A percentile compares a stretch with the other conserved stretches of the same genome.
phyloP scores from a whole-genome alignment of 1,140 invertebrate species.

The Probaryconus sp. region DNA sequence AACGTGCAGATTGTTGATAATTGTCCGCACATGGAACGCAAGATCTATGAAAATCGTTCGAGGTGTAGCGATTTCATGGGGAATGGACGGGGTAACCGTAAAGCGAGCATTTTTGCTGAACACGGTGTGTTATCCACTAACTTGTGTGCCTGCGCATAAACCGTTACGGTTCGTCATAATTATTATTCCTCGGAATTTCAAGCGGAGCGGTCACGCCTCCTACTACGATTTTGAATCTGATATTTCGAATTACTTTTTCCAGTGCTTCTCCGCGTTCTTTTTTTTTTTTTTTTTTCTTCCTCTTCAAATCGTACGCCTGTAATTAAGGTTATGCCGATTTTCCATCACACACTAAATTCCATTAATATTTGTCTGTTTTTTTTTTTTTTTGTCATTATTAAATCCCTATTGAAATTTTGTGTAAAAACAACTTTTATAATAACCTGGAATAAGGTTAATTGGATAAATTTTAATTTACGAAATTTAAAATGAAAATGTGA shows the following conservation, averaged over 20 bases:
- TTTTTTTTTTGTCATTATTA: too few species aligned
- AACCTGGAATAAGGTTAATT: too few species aligned
- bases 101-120: constrained; percentile 34
- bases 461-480: too few species aligned
- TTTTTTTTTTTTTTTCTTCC: background rate
- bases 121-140: constrained; percentile 23
- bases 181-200: constrained; percentile 34
- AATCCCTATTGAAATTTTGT: too few species aligned
- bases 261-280: too few species aligned
- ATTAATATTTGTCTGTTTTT: too few species aligned
- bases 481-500: too few species aligned
- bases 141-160: constrained; percentile 16
- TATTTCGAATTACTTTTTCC: constrained; percentile 14
- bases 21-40: constrained; percentile 29
- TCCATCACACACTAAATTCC: too few species aligned
- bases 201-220: constrained; percentile 16
- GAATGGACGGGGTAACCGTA: constrained; percentile 37
- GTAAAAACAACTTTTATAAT: too few species aligned
- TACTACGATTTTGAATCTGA: constrained; percentile 4
- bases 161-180: constrained; percentile 41
- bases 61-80: constrained; percentile 36
- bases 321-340: too few species aligned
- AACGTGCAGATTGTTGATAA: constrained; percentile 53
- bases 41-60: constrained; percentile 40
- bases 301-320: too few species aligned